Base-by-base conservation (phyloP, 2,797 vertebrate genomes). In the Glyptemys insculpta region DNA sequence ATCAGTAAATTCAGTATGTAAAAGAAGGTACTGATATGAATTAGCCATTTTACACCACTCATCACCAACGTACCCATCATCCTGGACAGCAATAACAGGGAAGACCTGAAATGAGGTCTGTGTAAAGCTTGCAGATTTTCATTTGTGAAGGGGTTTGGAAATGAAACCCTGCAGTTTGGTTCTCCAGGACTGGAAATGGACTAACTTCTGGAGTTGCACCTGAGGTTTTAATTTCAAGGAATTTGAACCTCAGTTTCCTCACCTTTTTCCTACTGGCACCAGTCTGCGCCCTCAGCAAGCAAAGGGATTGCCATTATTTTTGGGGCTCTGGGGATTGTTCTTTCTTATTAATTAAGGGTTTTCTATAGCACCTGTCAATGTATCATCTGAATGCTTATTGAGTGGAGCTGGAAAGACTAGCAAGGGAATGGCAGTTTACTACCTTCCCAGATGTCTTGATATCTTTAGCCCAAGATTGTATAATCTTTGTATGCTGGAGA, bases 1-100 rank as follows among this genome's bases (percentile, higher is more conserved):
- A 65, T 21, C 27, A 79, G 27, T 41, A 88, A 80, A 94, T 89
- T 12, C 25, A 78, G 18, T 21, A 88, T 50, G 83, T 92, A 91
- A 96, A 94, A 54, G 4, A 9, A 92, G 37, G 21, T 0, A 0
- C 47, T 68, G 34, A 65, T 29, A 53, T 23, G 50, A 89, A 81
- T 88, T 86, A 44, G 37, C 1, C n/a, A 68, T 62, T 11, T 86
- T 81, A 85, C 27, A 91, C 86, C 31, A 18, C 31, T 86, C 53
- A 56, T 56, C 41, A 34, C 6, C 31, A 11, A 12, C 1, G 0
- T 34, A 79, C 57, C 25, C 23, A 37, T 34, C 81, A 15, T 16
- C 4, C 41, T 49, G 10, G 44, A 86, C 31, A 86, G 41, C 12
- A 83, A 76, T 81, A n/a, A 29, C 59, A 8, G 4, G 18, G 21